These are phyloP conservation scores for Drosophila anomalipes DNA, from an alignment of 2,888 invertebrate genomes.

Conservation along the genomic window DNA sequence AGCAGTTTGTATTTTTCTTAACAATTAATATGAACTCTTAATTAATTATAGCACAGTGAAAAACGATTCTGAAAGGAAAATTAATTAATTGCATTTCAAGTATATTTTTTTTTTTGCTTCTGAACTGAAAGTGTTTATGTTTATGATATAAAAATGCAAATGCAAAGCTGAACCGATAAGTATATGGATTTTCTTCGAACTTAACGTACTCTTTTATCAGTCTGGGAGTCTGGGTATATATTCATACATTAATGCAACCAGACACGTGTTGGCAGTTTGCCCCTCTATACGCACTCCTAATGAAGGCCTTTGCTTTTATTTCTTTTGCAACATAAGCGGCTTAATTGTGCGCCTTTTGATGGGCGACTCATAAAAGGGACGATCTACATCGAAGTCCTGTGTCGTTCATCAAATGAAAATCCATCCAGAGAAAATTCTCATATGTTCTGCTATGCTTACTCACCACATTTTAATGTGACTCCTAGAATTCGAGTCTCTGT, in stretches of 20 bases:
- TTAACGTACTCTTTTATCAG: slow-evolving; percentile 4
- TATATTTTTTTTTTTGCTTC: neutral
- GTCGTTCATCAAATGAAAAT: slow-evolving; percentile 42
- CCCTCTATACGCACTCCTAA: neutral
- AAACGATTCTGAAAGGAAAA: neutral
- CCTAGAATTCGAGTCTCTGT: slow-evolving; percentile 16
- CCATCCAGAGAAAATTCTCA: slow-evolving; percentile 15
- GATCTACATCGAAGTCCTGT: slow-evolving; percentile 44
- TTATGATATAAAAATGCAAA: neutral
- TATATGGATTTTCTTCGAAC: neutral
- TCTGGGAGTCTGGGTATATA: slow-evolving; percentile 1
- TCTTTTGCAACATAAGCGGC: slow-evolving; percentile 64
- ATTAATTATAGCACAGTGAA: neutral
- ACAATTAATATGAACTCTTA: neutral
- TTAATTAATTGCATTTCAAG: neutral
- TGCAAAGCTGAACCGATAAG: neutral
- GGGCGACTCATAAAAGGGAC: slow-evolving; percentile 54
- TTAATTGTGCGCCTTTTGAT: slow-evolving; percentile 72
- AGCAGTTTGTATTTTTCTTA: neutral
- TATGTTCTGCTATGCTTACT: slow-evolving; percentile 15
- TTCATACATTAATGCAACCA: slow-evolving; percentile 28
- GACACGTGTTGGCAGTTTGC: slow-evolving; percentile 22
- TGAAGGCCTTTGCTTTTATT: slow-evolving; percentile 25
- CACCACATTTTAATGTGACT: slow-evolving; percentile 3
- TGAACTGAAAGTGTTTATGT: neutral